Conservation (phyloP, 2,797 vertebrate species). For the Nannoperca obscura region DNA sequence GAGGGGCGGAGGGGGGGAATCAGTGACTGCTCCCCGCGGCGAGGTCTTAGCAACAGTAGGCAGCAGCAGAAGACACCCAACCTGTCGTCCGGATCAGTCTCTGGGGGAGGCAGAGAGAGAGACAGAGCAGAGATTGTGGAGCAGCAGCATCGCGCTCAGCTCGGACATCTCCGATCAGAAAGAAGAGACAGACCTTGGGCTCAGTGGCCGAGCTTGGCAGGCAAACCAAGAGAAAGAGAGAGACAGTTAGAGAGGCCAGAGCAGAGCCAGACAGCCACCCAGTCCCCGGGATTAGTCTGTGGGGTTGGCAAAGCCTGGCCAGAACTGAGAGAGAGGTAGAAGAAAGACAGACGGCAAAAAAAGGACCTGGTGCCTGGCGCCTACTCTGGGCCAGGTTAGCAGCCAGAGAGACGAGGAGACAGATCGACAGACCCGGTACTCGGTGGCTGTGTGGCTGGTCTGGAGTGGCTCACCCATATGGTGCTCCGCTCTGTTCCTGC, state of each 20-base stretch:
- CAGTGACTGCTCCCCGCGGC: conserved; percentile 90
- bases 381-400: conserved; percentile 62
- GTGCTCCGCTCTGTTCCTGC: conserved; percentile 82
- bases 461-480: conserved; percentile 93
- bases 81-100: conserved; percentile 68
- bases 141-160: conserved; percentile 52
- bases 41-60: conserved; percentile 85
- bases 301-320: conserved; percentile 68
- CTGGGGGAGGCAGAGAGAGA: conserved; percentile 30
- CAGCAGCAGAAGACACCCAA: conserved; percentile 79
- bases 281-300: conserved; percentile 67
- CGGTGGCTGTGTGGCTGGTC: conserved; percentile 66
- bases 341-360: conserved; percentile 60
- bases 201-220: conserved; percentile 70
- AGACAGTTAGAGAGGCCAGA: conserved; percentile 55
- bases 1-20: conserved; percentile 82
- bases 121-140: conserved; percentile 3
- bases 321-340: conserved; percentile 67
- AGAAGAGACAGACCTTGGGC: conserved; percentile 58
- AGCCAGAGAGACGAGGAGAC: conserved; percentile 57
- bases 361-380: conserved; percentile 52
- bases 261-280: conserved; percentile 54
- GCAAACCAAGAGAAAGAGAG: conserved; percentile 44
- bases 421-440: conserved; percentile 53
- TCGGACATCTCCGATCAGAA: conserved; percentile 56